phyloP scores from a whole-genome alignment of 1,140 invertebrate genomes.

The Diplogasteroides magnus region DNA sequence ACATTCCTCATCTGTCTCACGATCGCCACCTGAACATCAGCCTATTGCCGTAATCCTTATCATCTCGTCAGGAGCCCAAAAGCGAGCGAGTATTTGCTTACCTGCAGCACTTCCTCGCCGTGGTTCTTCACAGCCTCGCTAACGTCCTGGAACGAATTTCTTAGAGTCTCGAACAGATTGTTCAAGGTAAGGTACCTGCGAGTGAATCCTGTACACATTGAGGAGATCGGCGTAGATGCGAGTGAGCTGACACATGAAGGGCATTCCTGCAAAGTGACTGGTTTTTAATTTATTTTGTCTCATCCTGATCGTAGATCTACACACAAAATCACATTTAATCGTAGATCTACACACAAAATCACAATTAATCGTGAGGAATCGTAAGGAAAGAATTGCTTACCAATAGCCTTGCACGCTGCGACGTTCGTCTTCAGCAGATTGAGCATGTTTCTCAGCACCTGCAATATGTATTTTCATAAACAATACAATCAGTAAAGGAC shows the following conservation, averaged over 20 bases:
- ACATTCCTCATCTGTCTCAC: conserved; percentile 97
- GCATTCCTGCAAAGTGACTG: background rate
- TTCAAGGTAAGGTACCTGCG: no score
- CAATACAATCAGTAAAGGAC: no score
- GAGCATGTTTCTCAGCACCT: conserved; percentile 77
- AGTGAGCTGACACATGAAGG: conserved; percentile 66
- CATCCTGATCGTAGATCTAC: conserved; percentile 84
- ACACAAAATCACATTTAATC: no score
- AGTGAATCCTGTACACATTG: conserved; percentile 76
- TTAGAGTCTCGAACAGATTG: no score
- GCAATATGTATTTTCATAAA: conserved; percentile 82
- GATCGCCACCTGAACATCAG: conserved; percentile 60
- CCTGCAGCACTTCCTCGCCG: conserved; percentile 90
- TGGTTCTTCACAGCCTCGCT: conserved; percentile 88
- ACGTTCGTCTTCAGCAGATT: conserved; percentile 99
- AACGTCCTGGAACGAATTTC: conserved; percentile 97
- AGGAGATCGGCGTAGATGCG: conserved; percentile 97
- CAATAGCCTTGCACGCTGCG: conserved; percentile 90
- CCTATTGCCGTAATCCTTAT: no score
- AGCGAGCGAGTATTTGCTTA: no score
- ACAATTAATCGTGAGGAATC: no score
- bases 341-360: no score
- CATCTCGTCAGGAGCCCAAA: no score
- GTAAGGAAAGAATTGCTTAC: no score
- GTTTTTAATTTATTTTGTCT: no score